These are phyloP conservation scores for Panagrolaimus sp. DNA, from an alignment of 1,140 invertebrate genomes.

Conservation along the genomic window DNA sequence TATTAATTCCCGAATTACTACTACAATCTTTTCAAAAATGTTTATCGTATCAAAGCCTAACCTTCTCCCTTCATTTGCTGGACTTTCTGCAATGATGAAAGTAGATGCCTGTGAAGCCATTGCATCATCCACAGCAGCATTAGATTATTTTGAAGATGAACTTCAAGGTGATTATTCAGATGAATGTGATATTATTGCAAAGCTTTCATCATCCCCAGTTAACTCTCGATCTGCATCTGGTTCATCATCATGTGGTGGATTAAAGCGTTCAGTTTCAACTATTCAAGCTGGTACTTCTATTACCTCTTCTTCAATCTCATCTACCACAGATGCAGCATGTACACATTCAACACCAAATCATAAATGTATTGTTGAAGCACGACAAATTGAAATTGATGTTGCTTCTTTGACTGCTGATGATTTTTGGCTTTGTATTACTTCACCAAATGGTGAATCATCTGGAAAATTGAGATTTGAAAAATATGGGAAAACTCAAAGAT, in stretches of 20 bases:
- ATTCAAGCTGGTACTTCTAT: constrained; percentile 15
- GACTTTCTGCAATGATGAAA: not conserved
- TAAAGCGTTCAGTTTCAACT: constrained; percentile 17
- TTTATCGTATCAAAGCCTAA: constrained; percentile 20
- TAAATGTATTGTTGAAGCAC: not conserved
- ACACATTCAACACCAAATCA: not conserved
- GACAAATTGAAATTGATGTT: constrained; percentile 29
- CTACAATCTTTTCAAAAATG: not conserved
- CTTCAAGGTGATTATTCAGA: not conserved
- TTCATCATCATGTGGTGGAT: not conserved
- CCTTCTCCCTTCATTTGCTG: constrained; percentile 2
- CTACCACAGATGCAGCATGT: not conserved
- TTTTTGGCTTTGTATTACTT: constrained; percentile 19
- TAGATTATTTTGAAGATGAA: constrained; percentile 9
- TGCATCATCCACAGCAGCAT: not conserved
- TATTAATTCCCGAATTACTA: too few relatives aligned
- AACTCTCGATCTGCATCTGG: not conserved
- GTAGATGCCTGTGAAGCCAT: not conserved
- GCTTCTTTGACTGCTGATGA: constrained; percentile 20
- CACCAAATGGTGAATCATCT: constrained; percentile 24
- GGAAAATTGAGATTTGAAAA: constrained; percentile 8
- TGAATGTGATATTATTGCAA: not conserved
- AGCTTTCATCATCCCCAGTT: not conserved
- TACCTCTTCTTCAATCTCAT: not conserved
- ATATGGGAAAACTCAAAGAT: constrained; percentile 22